Conservation (phyloP, 2,888 invertebrate species). For the Nematopogon swammerdamellus region DNA sequence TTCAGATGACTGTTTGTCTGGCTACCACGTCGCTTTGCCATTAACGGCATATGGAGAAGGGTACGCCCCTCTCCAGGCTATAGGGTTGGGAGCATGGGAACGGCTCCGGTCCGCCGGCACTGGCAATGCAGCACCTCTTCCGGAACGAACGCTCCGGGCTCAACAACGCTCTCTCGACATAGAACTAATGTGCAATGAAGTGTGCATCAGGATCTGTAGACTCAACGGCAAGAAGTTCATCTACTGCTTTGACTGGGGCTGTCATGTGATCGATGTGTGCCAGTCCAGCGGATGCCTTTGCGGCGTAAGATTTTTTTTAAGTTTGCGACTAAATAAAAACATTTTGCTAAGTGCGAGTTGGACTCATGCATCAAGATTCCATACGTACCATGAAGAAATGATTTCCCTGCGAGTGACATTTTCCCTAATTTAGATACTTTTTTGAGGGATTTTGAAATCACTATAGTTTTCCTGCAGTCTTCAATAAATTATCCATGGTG, state of each 20-base stretch:
- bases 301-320: slow-evolving; percentile 30
- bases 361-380: no score
- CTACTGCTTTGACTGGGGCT: slow-evolving; percentile 54
- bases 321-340: no score
- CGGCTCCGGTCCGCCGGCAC: slow-evolving; percentile 17
- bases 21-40: slow-evolving; percentile 71
- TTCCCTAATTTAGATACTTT: no score
- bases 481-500: no score
- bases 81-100: slow-evolving; percentile 48
- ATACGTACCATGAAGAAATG: no score
- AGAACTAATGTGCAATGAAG: slow-evolving; percentile 47
- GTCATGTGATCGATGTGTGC: slow-evolving; percentile 50
- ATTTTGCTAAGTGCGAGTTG: no score
- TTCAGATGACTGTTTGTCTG: slow-evolving; percentile 66
- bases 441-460: no score
- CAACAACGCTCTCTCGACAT: slow-evolving; percentile 45
- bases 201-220: slow-evolving; percentile 43
- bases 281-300: slow-evolving; percentile 50
- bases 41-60: slow-evolving; percentile 70
- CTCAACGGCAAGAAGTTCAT: slow-evolving; percentile 42
- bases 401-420: no score
- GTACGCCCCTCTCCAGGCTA: slow-evolving; percentile 63
- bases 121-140: slow-evolving; percentile 5
- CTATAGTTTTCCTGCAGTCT: no score
- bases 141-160: slow-evolving; percentile 31